A percentile compares a stretch with the other conserved stretches of the same genome.
Evolutionary conservation across 2,797 vertebrate species (phyloP).

Genomic region (Acrocephalus scirpaceus): DNA sequence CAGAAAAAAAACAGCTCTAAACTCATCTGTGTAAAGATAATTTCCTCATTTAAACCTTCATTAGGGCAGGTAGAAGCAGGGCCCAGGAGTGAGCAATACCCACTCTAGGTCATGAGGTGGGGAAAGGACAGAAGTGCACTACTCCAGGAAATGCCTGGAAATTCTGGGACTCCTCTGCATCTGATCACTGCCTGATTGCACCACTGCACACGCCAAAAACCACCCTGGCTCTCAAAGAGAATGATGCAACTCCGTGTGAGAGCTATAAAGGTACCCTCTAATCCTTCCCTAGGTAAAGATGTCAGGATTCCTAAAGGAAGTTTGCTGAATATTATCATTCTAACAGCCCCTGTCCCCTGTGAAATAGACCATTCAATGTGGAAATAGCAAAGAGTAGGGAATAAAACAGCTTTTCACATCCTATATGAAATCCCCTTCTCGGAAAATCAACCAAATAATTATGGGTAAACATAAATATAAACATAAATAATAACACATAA

Average conservation of each 20-base stretch:
- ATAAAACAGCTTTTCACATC: neutral
- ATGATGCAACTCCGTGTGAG: neutral
- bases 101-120: neutral
- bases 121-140: conserved; percentile 27
- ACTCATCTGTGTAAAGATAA: neutral
- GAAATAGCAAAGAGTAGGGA: neutral
- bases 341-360: neutral
- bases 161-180: conserved; percentile 24
- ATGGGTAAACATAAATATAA: neutral
- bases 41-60: conserved; percentile 25
- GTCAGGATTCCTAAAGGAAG: neutral
- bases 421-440: neutral
- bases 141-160: conserved; percentile 61
- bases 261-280: neutral
- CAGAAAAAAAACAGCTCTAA: neutral
- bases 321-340: neutral
- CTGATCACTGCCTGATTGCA: neutral
- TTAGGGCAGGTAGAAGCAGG: conserved; percentile 35
- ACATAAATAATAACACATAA: no score
- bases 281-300: neutral
- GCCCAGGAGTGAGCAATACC: conserved; percentile 37
- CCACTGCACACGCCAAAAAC: neutral
- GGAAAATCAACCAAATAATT: neutral
- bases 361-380: neutral
- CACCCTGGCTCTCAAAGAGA: neutral